A percentile compares a stretch with the other conserved stretches of the same genome.
phyloP scores from a whole-genome alignment of 2,113 vertebrate species.

The Rhabdornis inornatus region DNA sequence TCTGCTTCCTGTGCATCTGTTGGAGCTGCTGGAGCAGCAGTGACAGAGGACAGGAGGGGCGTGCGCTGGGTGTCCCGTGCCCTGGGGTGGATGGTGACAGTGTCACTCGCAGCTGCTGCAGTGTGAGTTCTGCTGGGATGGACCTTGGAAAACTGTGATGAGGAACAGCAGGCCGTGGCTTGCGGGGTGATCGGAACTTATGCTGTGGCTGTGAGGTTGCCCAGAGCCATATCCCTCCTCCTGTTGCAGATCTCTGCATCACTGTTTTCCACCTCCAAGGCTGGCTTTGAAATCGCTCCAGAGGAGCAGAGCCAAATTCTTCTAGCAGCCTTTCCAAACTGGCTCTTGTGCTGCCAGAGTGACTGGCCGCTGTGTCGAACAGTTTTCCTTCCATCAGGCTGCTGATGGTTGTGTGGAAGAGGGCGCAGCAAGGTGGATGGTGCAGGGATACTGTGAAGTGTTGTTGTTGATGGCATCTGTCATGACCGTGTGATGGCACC shows the following conservation, averaged over 20 bases:
- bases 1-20: not conserved
- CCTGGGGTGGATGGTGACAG: accelerated
- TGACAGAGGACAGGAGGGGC: not conserved
- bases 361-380: not conserved
- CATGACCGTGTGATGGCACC: not conserved
- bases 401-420: not conserved
- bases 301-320: not conserved
- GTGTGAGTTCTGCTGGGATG: not conserved
- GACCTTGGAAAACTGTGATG: not conserved
- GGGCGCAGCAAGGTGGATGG: not conserved
- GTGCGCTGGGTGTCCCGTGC: not conserved
- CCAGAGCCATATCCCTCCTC: not conserved
- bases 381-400: not conserved
- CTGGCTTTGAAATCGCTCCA: not conserved
- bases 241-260: not conserved
- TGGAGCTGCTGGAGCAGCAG: not conserved
- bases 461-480: not conserved
- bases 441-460: not conserved
- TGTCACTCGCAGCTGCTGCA: not conserved
- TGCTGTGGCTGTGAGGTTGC: not conserved
- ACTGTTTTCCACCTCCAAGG: not conserved
- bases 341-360: not conserved
- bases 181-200: accelerated
- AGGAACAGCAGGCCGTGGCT: accelerated
- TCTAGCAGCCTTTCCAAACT: not conserved